phyloP scores from a whole-genome alignment of 2,888 invertebrate genomes.

The Stenchaetothrips biformis region DNA sequence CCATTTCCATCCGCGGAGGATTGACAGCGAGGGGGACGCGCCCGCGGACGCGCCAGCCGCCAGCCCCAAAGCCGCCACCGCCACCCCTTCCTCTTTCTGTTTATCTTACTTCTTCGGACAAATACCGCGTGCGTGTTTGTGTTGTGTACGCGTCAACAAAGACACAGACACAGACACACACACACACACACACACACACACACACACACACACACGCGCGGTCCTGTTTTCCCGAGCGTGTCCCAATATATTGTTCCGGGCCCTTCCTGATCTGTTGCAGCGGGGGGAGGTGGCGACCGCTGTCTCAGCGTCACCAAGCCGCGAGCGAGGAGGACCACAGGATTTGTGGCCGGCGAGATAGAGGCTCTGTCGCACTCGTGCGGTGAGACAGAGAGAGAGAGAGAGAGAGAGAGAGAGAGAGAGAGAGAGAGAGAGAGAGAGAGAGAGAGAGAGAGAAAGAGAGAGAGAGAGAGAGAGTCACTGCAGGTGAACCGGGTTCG shows the following conservation, averaged over 20 bases:
- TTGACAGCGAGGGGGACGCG: neutral
- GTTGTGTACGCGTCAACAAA: slow-evolving; percentile 19
- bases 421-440: too few species aligned
- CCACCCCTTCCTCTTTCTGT: neutral
- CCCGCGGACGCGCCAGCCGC: neutral
- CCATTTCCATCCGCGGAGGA: neutral
- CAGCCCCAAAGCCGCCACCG: neutral
- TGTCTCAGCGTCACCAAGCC: too few species aligned
- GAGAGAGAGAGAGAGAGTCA: neutral
- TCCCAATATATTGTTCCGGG: too few species aligned
- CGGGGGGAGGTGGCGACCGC: too few species aligned
- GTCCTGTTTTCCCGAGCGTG: too few species aligned
- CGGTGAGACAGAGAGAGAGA: too few species aligned
- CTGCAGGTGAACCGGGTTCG: neutral
- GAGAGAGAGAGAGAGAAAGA: too few species aligned
- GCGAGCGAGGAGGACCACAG: too few species aligned
- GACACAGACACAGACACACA: neutral
- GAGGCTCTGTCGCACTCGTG: too few species aligned
- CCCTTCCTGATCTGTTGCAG: too few species aligned
- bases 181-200: neutral
- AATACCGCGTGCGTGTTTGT: slow-evolving; percentile 13
- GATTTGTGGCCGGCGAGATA: too few species aligned
- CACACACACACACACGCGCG: neutral
- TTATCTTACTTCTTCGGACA: slow-evolving; percentile 23
- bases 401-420: too few species aligned